Conservation (phyloP, 2,888 invertebrate genomes). For the Arctia plantaginis region DNA sequence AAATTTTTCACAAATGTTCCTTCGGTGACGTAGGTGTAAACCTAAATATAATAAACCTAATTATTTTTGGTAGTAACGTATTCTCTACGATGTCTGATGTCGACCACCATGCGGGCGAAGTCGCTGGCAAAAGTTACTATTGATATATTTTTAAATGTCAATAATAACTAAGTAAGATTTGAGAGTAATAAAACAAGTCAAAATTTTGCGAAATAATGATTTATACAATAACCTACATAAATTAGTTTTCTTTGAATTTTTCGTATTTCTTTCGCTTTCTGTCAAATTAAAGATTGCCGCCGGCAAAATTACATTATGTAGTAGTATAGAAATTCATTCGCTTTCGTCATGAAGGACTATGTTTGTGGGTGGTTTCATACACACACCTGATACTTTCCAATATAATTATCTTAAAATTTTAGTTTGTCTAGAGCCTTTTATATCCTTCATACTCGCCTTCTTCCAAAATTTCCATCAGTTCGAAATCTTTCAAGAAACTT, state of each 20-base stretch:
- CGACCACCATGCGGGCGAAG: too few relatives aligned
- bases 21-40: too few relatives aligned
- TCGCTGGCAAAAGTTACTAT: too few relatives aligned
- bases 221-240: background rate
- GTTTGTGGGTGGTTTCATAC: background rate
- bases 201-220: background rate
- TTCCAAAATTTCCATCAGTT: background rate
- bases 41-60: too few relatives aligned
- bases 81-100: too few relatives aligned
- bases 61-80: too few relatives aligned
- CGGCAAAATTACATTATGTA: background rate
- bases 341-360: background rate
- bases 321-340: background rate
- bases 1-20: too few relatives aligned
- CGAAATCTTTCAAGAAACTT: background rate
- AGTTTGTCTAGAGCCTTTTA: too few relatives aligned
- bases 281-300: background rate
- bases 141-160: too few relatives aligned
- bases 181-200: background rate
- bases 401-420: background rate
- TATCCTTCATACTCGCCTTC: background rate
- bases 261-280: background rate
- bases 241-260: background rate
- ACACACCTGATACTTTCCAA: background rate
- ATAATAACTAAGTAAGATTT: too few relatives aligned